Evolutionary conservation across 2,888 invertebrate species (phyloP), one percentile per base, ranked within the genome.

Genomic region (Ptilodon capucinus): DNA sequence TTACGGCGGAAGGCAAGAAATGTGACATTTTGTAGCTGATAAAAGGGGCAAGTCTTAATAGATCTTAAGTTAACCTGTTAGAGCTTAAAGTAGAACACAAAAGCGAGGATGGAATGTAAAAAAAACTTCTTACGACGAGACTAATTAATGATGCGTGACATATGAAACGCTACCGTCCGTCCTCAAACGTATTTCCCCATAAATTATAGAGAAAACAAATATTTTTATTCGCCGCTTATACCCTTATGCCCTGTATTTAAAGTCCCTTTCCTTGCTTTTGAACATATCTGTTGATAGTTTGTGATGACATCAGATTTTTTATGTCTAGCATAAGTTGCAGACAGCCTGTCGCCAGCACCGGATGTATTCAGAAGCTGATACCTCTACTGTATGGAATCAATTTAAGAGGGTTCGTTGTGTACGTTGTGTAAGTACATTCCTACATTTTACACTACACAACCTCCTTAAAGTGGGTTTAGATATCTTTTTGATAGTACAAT

Each of bases 101-200:
- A 17, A 1, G 35, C 11, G 19, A 19, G 38, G 19, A 38, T 46
- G 38, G 7, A 40, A 42, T 40, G 9, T n/a, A n/a, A 43, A 56
- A 67, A 67, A 64, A 60, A 48, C 51, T 35, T 48, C 48, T 48
- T 56, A 61, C 57, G 67, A 60, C 60, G 69, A 55, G 58, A 55
- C 67, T 75, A 71, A 79, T 80, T 81, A 84, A 85, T 80, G 78
- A 76, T 54, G 74, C 74, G 79, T 81, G 82, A 84, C 81, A 83
- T 76, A 74, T 64, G 68, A 78, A 74, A 71, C 74, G 80, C 80
- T 82, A 77, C 81, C 77, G 78, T 69, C 76, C 75, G 75, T 69
- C 76, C 64, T 65, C 52, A 54, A 64, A 65, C 65, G 66, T 57
- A 70, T 71, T 71, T 67, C 54, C 57, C 64, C 72, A 79, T 85